A percentile compares a stretch with the other conserved stretches of the same genome.
These are phyloP conservation scores for Catamblyrhynchus diadema DNA, from an alignment of 2,797 vertebrate genomes.

Conservation along the genomic window DNA sequence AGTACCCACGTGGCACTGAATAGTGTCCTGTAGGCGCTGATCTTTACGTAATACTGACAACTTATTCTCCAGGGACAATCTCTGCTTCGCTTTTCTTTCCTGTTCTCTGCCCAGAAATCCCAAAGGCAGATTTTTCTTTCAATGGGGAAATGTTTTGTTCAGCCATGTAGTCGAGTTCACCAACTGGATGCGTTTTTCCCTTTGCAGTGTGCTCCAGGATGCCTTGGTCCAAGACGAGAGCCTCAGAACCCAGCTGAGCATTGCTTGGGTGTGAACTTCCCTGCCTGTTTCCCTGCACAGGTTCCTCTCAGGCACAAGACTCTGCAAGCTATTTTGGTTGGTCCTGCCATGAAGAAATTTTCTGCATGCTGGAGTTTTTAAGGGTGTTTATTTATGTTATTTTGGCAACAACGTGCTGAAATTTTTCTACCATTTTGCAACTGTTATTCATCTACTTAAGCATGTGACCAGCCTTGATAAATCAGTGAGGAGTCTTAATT, in stretches of 20 bases:
- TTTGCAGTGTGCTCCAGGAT: background rate
- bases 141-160: background rate
- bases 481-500: background rate
- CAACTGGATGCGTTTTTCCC: background rate
- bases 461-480: background rate
- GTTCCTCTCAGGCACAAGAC: background rate
- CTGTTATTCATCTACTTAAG: background rate
- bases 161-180: background rate
- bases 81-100: background rate
- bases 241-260: background rate
- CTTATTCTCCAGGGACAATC: background rate
- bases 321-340: background rate
- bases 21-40: background rate
- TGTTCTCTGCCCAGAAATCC: background rate
- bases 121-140: background rate
- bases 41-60: fast-evolving
- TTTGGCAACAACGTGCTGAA: fast-evolving
- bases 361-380: background rate
- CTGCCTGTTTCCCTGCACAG: background rate
- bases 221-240: background rate
- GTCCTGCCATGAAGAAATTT: background rate
- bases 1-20: background rate
- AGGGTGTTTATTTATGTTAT: background rate
- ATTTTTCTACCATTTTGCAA: background rate
- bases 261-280: background rate